Percentiles rank a stretch among this genome's conserved stretches.
Evolutionary conservation across 2,113 vertebrate genomes (phyloP).

Genomic region (Megaceryle maxima): DNA sequence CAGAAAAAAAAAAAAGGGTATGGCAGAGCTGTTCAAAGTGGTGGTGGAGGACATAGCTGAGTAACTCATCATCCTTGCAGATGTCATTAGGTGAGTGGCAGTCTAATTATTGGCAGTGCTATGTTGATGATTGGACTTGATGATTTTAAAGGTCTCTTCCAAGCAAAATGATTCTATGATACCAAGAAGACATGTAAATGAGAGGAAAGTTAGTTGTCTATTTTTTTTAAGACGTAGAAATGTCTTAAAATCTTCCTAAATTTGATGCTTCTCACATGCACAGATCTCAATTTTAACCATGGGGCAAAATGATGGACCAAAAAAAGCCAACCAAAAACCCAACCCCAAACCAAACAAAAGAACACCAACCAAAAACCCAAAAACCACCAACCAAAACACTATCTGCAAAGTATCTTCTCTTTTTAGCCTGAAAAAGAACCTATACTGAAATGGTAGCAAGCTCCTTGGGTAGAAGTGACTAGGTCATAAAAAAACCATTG

Average conservation of each 20-base stretch:
- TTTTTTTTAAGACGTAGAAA: neutral
- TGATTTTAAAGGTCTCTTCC: too few relatives aligned
- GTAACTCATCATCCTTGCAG: neutral
- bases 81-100: neutral
- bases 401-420: neutral
- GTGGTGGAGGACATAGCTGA: neutral
- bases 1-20: neutral
- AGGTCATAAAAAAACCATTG: neutral
- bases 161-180: too few relatives aligned
- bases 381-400: neutral
- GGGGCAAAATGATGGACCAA: fast-evolving
- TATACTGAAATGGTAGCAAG: neutral
- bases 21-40: neutral
- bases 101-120: too few relatives aligned
- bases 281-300: neutral
- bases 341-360: too few relatives aligned
- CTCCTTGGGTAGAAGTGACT: neutral
- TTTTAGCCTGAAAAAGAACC: neutral
- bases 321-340: neutral
- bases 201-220: fast-evolving
- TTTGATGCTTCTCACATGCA: neutral
- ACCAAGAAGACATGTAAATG: neutral
- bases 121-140: too few relatives aligned
- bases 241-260: neutral
- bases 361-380: too few relatives aligned